A percentile compares a stretch with the other conserved stretches of the same genome.
Evolutionary conservation across 1,140 invertebrate species (phyloP).

Genomic region (Neotoxoptera formosana): DNA sequence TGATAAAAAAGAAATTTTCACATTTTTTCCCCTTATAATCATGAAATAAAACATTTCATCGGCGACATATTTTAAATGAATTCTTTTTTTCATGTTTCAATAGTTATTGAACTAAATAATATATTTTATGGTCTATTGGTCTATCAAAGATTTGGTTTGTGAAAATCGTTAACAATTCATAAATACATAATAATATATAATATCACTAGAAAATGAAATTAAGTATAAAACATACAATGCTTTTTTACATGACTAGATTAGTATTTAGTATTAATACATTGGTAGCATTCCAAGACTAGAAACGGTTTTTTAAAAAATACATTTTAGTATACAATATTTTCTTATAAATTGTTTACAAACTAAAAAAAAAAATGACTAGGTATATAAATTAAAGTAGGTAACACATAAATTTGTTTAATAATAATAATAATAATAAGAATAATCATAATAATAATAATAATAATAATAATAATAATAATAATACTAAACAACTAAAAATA

Average conservation of each 20-base stretch:
- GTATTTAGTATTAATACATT: conserved; percentile 40
- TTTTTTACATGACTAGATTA: conserved; percentile 33
- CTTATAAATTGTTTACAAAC: background rate
- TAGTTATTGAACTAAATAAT: background rate
- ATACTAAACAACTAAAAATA: conserved; percentile 51
- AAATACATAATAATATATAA: conserved; percentile 15
- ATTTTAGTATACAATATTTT: conserved; percentile 46
- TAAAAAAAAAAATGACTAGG: conserved; percentile 41
- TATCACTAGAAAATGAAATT: conserved; percentile 40
- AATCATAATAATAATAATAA: background rate
- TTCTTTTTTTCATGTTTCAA: background rate
- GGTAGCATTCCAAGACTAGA: conserved; percentile 49
- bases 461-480: conserved; percentile 24
- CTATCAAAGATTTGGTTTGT: conserved; percentile 15
- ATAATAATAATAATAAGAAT: conserved; percentile 29
- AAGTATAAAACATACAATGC: conserved; percentile 47
- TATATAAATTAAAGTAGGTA: conserved; percentile 25
- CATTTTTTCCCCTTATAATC: background rate
- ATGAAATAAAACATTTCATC: background rate
- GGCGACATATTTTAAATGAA: background rate
- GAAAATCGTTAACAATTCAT: conserved; percentile 29
- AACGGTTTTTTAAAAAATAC: conserved; percentile 36
- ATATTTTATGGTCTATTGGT: background rate
- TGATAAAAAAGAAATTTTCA: background rate
- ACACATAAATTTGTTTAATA: conserved; percentile 28